A percentile compares a stretch with the other conserved stretches of the same genome.
Evolutionary conservation across 2,113 vertebrate species (phyloP).

Genomic region (Callithrix jacchus): DNA sequence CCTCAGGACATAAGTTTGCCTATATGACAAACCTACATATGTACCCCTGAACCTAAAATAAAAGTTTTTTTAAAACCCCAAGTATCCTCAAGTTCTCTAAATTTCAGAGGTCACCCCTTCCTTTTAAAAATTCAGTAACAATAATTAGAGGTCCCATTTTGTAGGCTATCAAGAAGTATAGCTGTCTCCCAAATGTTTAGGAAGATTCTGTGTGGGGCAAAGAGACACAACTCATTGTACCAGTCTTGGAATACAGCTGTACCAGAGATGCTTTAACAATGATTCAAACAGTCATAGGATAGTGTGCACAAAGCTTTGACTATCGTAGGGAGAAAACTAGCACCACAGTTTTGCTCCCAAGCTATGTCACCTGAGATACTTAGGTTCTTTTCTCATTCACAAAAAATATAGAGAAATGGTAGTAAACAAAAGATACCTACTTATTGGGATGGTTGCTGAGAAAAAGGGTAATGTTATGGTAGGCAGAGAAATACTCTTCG

Average conservation of each 20-base stretch:
- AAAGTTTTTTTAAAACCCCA: neutral
- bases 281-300: neutral
- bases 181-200: neutral
- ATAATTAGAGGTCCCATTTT: neutral
- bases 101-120: neutral
- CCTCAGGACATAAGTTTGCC: no score
- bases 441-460: neutral
- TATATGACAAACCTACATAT: no score
- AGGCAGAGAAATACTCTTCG: neutral
- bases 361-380: neutral
- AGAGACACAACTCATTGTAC: neutral
- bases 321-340: neutral
- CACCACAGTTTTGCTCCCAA: neutral
- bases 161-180: neutral
- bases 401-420: constrained; percentile 11
- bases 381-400: neutral
- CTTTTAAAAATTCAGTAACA: neutral
- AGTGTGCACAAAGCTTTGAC: neutral
- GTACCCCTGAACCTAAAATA: no score
- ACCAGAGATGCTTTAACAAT: neutral
- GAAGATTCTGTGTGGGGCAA: neutral
- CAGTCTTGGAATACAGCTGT: neutral
- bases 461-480: neutral
- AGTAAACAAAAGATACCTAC: neutral
- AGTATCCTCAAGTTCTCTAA: neutral